A percentile compares a stretch with the other conserved stretches of the same genome.
Conservation (phyloP, 2,797 vertebrate species). For the Lutjanus campechanus region DNA sequence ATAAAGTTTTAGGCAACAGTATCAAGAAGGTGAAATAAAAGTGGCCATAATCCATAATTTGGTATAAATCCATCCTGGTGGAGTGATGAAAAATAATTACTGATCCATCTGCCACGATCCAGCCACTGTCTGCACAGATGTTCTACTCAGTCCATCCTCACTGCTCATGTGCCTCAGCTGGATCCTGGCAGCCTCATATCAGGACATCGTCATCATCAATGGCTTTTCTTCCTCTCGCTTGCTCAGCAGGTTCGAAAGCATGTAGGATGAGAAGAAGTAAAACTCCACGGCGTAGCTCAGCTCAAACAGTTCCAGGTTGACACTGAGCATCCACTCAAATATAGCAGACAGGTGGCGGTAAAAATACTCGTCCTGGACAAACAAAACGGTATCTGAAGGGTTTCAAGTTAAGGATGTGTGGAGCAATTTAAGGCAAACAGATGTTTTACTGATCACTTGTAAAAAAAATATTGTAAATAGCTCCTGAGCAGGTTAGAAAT, state of each 20-base stretch:
- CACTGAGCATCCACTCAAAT: constrained; percentile 86
- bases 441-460: background rate
- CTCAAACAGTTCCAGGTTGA: constrained; percentile 87
- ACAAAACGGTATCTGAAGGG: constrained; percentile 80
- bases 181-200: constrained; percentile 58
- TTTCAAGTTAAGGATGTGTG: constrained; percentile 65
- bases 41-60: background rate
- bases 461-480: background rate
- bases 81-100: constrained; percentile 15
- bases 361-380: constrained; percentile 58
- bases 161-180: constrained; percentile 3
- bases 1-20: background rate
- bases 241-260: constrained; percentile 82
- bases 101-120: constrained; percentile 37
- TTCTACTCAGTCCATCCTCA: constrained; percentile 27
- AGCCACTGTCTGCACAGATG: constrained; percentile 46
- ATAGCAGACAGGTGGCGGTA: constrained; percentile 81
- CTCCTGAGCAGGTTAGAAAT: background rate
- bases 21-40: background rate
- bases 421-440: background rate
- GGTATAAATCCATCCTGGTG: constrained; percentile 14
- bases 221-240: constrained; percentile 81
- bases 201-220: constrained; percentile 76
- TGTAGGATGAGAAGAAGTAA: constrained; percentile 84
- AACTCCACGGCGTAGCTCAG: constrained; percentile 85